Conservation (phyloP, 2,113 vertebrate species). For the Nasalis larvatus region DNA sequence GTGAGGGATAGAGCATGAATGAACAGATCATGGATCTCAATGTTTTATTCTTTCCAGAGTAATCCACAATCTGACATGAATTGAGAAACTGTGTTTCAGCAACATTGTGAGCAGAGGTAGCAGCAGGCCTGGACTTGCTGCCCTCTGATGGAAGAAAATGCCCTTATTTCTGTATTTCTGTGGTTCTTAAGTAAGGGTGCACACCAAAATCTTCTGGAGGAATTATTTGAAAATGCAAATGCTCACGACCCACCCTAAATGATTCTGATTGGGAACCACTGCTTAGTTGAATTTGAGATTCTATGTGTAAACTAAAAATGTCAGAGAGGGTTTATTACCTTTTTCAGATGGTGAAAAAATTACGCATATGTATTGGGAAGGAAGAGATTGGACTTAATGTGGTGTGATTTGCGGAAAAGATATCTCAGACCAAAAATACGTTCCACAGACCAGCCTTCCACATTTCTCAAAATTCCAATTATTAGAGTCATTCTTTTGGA, state of each 20-base stretch:
- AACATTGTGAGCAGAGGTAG: neutral
- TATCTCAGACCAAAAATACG: neutral
- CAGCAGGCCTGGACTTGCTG: neutral
- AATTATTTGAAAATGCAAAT: conserved; percentile 6
- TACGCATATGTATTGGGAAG: neutral
- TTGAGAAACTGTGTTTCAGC: conserved; percentile 35
- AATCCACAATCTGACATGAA: conserved; percentile 26
- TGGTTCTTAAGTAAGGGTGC: neutral
- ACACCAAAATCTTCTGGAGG: neutral
- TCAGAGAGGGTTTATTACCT: neutral
- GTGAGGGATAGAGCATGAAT: neutral
- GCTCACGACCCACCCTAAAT: neutral
- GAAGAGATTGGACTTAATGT: neutral
- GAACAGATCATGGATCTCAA: neutral
- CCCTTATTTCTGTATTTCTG: conserved; percentile 22
- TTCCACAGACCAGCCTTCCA: neutral
- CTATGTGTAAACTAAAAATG: conserved; percentile 3
- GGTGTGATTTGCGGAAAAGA: neutral
- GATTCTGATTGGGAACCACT: neutral
- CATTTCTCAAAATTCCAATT: conserved; percentile 20
- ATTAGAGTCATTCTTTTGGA: neutral
- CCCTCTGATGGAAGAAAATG: conserved; percentile 1
- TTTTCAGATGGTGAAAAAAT: conserved; percentile 22
- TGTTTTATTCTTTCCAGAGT: neutral
- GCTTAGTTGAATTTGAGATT: neutral